Base-by-base conservation (phyloP, 2,888 invertebrate species). In the Xylophagus ater region DNA sequence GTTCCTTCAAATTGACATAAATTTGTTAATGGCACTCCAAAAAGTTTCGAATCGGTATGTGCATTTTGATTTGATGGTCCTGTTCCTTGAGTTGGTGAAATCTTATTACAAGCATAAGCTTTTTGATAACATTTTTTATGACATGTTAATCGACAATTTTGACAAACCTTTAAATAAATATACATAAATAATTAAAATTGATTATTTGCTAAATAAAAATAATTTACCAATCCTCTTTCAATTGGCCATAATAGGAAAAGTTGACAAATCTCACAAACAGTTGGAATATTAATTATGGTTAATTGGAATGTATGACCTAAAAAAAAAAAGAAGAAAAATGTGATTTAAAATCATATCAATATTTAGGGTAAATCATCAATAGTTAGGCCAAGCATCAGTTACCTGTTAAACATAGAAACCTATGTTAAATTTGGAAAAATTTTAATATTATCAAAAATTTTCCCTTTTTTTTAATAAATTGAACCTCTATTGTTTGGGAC, bases 191-290 rank as follows among this genome's bases (percentile, higher is more conserved):
- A 40, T 24, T 37, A 24, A 30, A 3, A 2, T 12, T 7, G 33
- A 6, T 33, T 7, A n/a, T 19, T 37, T 33, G 15, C 20, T 2
- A 34, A 34, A 23, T 10, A 4, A 20, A 21, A 24, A 25, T 15
- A 14, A 46, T 51, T 50, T 44, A 78, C 81, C 47, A 88, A 76
- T 34, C 89, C 87, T 40, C 89, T 74, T 62, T 93, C 93, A 45
- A 92, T 83, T 41, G 93, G 89, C 93, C 93, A 93, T 78, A 93
- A 86, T 63, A 94, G 86, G 67, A 89, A 86, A 3, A 85, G 83
- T 55, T 81, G 84, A 67, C 93, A 94, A 46, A 90, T 82, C 67
- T 96, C 94, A 65, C 94, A 96, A 52, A 87, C 92, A 4, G 93
- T 94, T 10, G 92, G 90, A 55, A 94, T 93, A 67, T 90, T 93